Conservation (phyloP, 2,797 vertebrate genomes). For the Otus scops region DNA sequence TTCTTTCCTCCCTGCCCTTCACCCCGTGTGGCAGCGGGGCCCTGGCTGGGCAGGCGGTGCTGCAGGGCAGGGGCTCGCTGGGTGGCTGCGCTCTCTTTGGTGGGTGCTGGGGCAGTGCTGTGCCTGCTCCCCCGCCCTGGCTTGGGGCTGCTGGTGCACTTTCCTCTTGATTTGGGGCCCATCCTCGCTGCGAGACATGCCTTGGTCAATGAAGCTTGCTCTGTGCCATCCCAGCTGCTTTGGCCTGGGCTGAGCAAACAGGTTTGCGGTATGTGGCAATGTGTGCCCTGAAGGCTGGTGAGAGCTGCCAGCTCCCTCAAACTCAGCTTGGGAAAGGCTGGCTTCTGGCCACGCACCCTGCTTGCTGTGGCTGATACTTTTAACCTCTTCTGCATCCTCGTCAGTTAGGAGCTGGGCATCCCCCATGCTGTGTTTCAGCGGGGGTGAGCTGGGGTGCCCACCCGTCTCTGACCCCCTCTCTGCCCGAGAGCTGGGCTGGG, state of each 20-base stretch:
- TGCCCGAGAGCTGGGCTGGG: not conserved
- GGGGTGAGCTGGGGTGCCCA: not conserved
- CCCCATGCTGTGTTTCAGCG: rapidly evolving
- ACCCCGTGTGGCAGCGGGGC: rapidly evolving
- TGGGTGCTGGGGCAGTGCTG: not conserved
- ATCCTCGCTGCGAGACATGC: not conserved
- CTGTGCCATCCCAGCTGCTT: not conserved
- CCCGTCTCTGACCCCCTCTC: rapidly evolving
- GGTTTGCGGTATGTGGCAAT: constrained; percentile 13
- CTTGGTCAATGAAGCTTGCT: not conserved
- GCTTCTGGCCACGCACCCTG: not conserved
- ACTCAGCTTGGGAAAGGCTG: not conserved
- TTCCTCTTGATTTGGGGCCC: not conserved
- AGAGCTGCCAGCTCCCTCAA: constrained; percentile 9
- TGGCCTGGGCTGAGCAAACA: not conserved
- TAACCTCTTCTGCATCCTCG: not conserved
- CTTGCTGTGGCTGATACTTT: not conserved
- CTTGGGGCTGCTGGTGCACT: not conserved
- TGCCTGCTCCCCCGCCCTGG: not conserved
- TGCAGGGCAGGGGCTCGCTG: not conserved
- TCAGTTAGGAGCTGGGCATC: not conserved
- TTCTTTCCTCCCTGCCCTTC: not conserved
- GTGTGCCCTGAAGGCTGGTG: not conserved
- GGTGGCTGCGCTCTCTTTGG: rapidly evolving
- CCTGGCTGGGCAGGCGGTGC: not conserved